Conservation (phyloP, 2,888 invertebrate species). For the Lampropteryx suffumata region DNA sequence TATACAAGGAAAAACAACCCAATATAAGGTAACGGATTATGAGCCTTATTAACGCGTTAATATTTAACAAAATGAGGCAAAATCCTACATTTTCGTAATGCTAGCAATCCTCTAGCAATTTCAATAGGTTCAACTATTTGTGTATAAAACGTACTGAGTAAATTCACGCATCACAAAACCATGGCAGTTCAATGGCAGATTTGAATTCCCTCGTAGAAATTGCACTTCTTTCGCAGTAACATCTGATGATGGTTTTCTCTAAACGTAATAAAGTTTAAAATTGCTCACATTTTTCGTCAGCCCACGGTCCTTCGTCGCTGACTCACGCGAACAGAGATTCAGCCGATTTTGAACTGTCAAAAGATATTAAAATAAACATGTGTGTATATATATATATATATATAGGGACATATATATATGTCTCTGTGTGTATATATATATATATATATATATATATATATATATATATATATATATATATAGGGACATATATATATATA, state of each 20-base stretch:
- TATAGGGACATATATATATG: no score
- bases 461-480: no score
- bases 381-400: no score
- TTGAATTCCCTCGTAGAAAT: slow-evolving; percentile 8
- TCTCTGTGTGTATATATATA: no score
- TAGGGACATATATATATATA: no score
- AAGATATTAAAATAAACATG: neutral
- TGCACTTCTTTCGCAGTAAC: slow-evolving; percentile 9
- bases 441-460: no score
- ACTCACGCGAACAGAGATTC: slow-evolving; percentile 20
- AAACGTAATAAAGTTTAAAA: slow-evolving; percentile 1
- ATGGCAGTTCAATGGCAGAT: slow-evolving; percentile 34
- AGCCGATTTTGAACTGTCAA: slow-evolving; percentile 22
- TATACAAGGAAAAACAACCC: no score
- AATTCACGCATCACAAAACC: slow-evolving; percentile 31
- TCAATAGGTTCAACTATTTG: slow-evolving; percentile 37
- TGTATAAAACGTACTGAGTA: slow-evolving; percentile 32
- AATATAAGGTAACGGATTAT: neutral
- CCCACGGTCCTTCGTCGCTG: neutral
- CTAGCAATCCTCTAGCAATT: slow-evolving; percentile 45
- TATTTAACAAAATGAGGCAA: no score
- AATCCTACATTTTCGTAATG: slow-evolving; percentile 1
- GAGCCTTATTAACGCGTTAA: no score
- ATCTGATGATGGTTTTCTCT: slow-evolving; percentile 10
- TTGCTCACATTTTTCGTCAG: slow-evolving; percentile 14